Base-by-base conservation (phyloP, 2,113 vertebrate genomes). In the Channa argus region DNA sequence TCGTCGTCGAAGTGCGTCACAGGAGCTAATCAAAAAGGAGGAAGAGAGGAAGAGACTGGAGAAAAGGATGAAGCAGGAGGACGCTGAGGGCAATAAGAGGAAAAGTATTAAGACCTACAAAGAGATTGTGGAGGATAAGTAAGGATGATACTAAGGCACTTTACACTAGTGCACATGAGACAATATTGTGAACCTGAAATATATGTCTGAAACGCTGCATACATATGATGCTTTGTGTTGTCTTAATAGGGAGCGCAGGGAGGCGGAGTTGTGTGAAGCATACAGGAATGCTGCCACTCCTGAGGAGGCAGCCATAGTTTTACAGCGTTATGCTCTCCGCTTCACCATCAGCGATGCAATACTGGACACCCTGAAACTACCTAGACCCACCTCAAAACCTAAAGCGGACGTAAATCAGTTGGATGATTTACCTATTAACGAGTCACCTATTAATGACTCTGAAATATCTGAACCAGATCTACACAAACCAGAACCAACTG, bases 91-190 rank as follows among this genome's bases (percentile, higher is more conserved):
- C 9, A 94, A 96, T 74, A 96, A 96, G 71, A 96, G 96, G 80
- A 99, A 97, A 94, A 99, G 96, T 92, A 97, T 99, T 89, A 99
- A 99, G 92, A 99, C 98, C 53, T 99, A 99, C 92, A 95, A 95
- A 92, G 97, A 99, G 92, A 99, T 99, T 0, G 94, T 99, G 46
- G 96, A 99, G 78, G 98, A 99, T 71, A 99, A 99, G 98, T 99
- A 92, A 0, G 90, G 8, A 70, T 13, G 39, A 61, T 47, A 8
- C 9, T 62, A 0, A 39, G 38, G 33, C 44, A 3, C 51, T 53
- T 62, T 46, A 43, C 49, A 10, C 4, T 41, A 14, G 45, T 71
- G 63, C n/a, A 38, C 8, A 11, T 55, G 15, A 12, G 5, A 6
- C 5, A 55, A 51, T 6, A 43, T 51, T n/a, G 15, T 46, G 44